phyloP scores from a whole-genome alignment of 2,888 invertebrate species.

The Papilio protenor region DNA sequence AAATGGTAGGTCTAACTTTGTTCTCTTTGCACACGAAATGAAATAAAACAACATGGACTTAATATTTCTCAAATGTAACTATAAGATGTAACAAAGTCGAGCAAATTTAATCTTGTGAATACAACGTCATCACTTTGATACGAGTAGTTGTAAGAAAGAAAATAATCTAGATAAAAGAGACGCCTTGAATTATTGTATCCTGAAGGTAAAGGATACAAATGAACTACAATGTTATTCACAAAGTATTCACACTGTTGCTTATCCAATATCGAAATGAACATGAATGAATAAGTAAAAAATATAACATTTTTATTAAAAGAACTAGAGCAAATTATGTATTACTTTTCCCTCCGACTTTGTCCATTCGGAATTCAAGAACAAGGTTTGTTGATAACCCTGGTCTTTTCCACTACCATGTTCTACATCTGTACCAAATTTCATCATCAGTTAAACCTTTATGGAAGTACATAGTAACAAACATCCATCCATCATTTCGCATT shows the following conservation, averaged over 20 bases:
- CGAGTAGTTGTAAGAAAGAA: conserved; percentile 38
- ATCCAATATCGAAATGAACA: neutral
- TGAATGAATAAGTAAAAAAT: neutral
- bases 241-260: conserved; percentile 20
- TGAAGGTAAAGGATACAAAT: conserved; percentile 28
- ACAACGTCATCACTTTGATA: conserved; percentile 40
- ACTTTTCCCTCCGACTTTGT: neutral
- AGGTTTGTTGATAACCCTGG: no score
- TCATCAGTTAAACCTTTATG: no score
- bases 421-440: no score
- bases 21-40: neutral
- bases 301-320: neutral
- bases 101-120: conserved; percentile 41
- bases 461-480: no score
- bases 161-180: conserved; percentile 37
- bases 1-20: neutral
- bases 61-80: conserved; percentile 27
- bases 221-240: conserved; percentile 19
- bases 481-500: no score
- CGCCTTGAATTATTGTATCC: conserved; percentile 30
- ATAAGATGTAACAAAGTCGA: conserved; percentile 36
- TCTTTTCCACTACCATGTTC: no score
- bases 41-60: conserved; percentile 19
- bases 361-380: no score
- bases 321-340: neutral